These are phyloP conservation scores for Urechis unicinctus DNA, from an alignment of 2,888 invertebrate species.

Conservation along the genomic window DNA sequence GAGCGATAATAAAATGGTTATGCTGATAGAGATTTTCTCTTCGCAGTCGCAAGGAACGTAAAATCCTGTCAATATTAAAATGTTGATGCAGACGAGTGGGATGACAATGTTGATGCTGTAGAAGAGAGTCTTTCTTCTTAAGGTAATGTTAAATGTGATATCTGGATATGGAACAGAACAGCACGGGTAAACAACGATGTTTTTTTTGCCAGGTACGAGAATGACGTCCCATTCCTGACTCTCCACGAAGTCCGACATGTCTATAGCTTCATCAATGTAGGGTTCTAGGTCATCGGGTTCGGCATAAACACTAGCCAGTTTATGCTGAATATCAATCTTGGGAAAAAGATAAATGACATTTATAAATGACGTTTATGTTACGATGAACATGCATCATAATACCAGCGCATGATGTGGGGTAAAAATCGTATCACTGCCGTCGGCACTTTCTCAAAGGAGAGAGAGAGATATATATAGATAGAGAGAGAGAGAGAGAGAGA, in stretches of 20 bases:
- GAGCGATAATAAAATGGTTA: not conserved
- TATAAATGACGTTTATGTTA: not conserved
- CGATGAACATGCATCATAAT: not conserved
- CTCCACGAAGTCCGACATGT: not conserved
- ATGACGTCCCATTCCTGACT: not conserved
- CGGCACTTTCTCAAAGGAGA: no score
- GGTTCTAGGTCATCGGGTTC: no score
- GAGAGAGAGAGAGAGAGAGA: no score
- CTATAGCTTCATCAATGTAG: not conserved
- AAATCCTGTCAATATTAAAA: not conserved
- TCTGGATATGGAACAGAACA: not conserved
- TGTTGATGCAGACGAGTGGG: not conserved
- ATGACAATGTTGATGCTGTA: not conserved
- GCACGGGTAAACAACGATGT: not conserved
- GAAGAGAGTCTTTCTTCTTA: not conserved
- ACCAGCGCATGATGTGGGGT: no score
- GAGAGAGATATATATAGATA: no score
- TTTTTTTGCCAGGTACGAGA: not conserved
- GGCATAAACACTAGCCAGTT: no score
- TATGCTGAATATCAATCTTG: no score
- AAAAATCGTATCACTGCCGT: no score
- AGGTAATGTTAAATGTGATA: not conserved
- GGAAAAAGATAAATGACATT: not conserved
- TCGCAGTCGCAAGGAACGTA: not conserved
- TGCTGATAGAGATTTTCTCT: not conserved